Percentiles rank a stretch among this genome's conserved stretches.
These are phyloP conservation scores for Sinocyclocheilus rhinocerous DNA, from an alignment of 2,113 vertebrate species.

Conservation along the genomic window DNA sequence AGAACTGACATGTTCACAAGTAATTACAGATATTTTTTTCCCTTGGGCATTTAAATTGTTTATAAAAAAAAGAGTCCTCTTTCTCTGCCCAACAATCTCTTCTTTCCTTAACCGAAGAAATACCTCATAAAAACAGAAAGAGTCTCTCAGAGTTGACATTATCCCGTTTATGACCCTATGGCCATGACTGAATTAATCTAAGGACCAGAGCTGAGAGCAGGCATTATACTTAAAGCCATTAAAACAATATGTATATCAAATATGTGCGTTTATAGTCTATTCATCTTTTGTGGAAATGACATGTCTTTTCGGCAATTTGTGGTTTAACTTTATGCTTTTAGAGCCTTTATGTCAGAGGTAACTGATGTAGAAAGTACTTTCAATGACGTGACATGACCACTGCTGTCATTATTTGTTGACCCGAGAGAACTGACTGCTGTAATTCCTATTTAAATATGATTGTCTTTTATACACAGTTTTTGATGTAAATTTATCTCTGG, in stretches of 20 bases:
- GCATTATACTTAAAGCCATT: slow-evolving; percentile 26
- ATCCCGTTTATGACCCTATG: neutral
- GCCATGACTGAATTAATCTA: slow-evolving; percentile 26
- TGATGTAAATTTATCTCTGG: neutral
- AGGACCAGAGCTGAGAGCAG: neutral
- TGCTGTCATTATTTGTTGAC: slow-evolving; percentile 15
- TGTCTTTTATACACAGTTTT: neutral
- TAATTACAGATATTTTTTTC: neutral
- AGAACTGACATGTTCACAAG: neutral
- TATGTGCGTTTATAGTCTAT: neutral
- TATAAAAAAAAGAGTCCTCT: neutral
- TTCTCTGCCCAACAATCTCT: no score
- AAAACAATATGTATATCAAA: slow-evolving; percentile 10
- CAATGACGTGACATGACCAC: neutral
- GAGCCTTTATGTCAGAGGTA: slow-evolving; percentile 14
- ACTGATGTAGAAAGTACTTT: slow-evolving; percentile 27
- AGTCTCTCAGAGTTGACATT: neutral
- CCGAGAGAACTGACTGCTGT: neutral
- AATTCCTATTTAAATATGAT: neutral
- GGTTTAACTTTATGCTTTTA: slow-evolving; percentile 33
- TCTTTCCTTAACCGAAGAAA: neutral
- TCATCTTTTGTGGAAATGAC: neutral
- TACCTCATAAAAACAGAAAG: slow-evolving; percentile 20
- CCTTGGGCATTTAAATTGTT: neutral
- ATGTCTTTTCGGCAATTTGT: slow-evolving; percentile 34